phyloP scores from a whole-genome alignment of 2,797 vertebrate species.

The Dromococcyx pavoninus region DNA sequence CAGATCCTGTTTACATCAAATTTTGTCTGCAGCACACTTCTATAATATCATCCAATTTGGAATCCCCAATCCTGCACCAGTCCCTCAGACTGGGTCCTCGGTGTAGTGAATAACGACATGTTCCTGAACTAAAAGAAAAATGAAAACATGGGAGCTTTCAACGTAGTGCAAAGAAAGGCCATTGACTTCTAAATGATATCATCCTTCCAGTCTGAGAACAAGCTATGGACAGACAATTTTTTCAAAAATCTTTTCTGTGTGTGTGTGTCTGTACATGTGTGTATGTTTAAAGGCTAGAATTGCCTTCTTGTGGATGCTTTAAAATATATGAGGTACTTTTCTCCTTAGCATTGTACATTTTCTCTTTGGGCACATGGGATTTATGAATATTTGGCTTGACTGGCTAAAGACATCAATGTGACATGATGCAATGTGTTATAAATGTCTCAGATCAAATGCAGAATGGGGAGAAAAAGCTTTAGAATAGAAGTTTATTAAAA shows the following conservation, averaged over 20 bases:
- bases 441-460: constrained; percentile 56
- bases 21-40: not conserved
- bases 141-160: constrained; percentile 9
- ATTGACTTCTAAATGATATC: constrained; percentile 9
- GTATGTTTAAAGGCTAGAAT: not conserved
- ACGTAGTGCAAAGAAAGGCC: not conserved
- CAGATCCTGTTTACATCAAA: constrained; percentile 42
- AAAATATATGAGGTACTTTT: constrained; percentile 40
- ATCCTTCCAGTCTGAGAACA: not conserved
- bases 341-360: constrained; percentile 18
- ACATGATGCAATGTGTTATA: constrained; percentile 53
- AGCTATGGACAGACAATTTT: not conserved
- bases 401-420: constrained; percentile 60
- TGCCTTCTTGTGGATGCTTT: not conserved
- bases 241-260: not conserved
- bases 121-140: constrained; percentile 42
- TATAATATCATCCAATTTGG: not conserved
- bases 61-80: not conserved
- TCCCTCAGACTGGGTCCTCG: not conserved
- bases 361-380: constrained; percentile 43
- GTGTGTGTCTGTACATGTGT: not conserved
- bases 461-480: constrained; percentile 42
- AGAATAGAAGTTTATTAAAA: constrained; percentile 70
- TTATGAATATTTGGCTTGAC: constrained; percentile 66
- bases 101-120: not conserved